Conservation (phyloP, 2,113 vertebrate genomes). For the Paramormyrops kingsleyae region DNA sequence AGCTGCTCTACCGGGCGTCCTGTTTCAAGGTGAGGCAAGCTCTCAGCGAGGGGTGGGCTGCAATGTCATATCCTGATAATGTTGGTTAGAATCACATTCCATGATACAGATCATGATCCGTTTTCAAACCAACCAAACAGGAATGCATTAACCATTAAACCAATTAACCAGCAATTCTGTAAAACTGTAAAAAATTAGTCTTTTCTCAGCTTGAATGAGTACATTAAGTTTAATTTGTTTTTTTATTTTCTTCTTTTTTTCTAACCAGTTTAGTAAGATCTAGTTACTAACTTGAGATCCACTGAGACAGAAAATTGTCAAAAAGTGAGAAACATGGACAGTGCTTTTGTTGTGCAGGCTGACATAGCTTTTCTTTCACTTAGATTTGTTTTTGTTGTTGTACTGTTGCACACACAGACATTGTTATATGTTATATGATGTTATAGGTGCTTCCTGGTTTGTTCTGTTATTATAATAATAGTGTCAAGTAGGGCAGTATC, state of each 20-base stretch:
- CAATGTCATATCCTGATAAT: neutral
- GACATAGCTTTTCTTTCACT: too few species aligned
- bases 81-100: neutral
- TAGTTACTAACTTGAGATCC: neutral
- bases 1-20: conserved; percentile 93
- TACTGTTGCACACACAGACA: neutral
- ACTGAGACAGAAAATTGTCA: neutral
- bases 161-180: neutral
- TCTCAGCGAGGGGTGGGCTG: conserved; percentile 6
- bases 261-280: neutral
- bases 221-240: neutral
- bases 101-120: neutral
- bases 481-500: neutral
- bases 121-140: neutral
- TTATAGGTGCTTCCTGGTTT: neutral
- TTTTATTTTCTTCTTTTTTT: neutral
- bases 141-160: neutral
- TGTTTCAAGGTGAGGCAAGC: conserved; percentile 81
- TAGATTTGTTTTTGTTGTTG: neutral
- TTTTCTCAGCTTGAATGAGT: neutral
- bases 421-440: too few species aligned
- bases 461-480: neutral
- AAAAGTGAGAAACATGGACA: neutral
- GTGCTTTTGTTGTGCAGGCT: neutral
- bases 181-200: neutral